A percentile compares a stretch with the other conserved stretches of the same genome.
Evolutionary conservation across 2,888 invertebrate species (phyloP).

Genomic region (Drosophila ochracea): DNA sequence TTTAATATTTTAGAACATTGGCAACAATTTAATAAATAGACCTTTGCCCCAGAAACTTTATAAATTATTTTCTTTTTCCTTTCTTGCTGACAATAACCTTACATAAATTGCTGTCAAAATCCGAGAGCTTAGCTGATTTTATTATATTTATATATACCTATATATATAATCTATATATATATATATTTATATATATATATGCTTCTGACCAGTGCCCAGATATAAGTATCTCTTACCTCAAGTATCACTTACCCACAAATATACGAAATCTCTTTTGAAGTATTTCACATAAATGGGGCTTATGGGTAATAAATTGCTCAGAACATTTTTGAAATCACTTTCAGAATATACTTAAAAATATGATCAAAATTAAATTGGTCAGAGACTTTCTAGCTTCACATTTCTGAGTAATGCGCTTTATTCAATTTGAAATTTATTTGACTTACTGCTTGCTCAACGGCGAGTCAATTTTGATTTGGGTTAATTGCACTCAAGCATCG

Average conservation of each 20-base stretch:
- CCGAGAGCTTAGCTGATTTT: not conserved
- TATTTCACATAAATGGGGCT: not conserved
- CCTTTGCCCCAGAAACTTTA: no score
- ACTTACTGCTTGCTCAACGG: not conserved
- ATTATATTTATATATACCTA: no score
- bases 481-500: conserved; percentile 18
- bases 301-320: not conserved
- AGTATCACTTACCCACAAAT: not conserved
- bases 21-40: no score
- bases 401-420: not conserved
- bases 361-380: conserved; percentile 5
- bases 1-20: not conserved
- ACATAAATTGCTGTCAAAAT: not conserved
- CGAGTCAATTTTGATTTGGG: conserved; percentile 16
- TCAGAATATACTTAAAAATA: not conserved
- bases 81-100: not conserved
- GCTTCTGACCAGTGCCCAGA: not conserved
- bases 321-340: not conserved
- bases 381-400: not conserved
- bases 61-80: not conserved
- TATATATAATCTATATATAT: no score
- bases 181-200: no score
- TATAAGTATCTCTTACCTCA: not conserved
- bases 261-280: not conserved
- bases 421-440: conserved; percentile 10